phyloP scores from a whole-genome alignment of 1,140 invertebrate genomes.

The Lepidurus apus region DNA sequence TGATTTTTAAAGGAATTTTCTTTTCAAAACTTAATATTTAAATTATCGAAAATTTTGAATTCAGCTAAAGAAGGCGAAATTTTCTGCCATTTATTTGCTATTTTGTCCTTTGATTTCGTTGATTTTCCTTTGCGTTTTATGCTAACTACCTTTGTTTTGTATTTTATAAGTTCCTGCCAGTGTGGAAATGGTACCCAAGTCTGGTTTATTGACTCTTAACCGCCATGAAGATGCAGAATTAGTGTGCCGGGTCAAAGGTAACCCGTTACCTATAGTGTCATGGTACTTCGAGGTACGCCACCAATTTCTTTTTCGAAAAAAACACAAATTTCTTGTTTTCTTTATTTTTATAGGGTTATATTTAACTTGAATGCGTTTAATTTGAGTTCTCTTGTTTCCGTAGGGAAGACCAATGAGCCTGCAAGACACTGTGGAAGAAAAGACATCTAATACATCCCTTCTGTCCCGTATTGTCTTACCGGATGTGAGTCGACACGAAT shows the following conservation, averaged over 20 bases:
- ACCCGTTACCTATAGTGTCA: conserved; percentile 16
- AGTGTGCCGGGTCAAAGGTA: conserved; percentile 7
- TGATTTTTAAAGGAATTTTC: neutral
- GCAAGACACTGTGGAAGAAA: conserved; percentile 10
- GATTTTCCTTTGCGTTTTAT: neutral
- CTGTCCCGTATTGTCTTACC: conserved; percentile 14
- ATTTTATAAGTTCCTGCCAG: conserved; percentile 14
- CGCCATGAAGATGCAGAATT: conserved; percentile 15
- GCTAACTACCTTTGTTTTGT: neutral
- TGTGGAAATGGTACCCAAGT: conserved; percentile 23
- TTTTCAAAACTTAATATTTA: neutral
- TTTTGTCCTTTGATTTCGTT: neutral
- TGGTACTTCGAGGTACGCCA: conserved; percentile 25
- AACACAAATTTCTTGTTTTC: neutral
- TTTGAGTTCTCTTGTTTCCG: neutral
- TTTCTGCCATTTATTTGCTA: neutral
- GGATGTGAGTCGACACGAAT: conserved; percentile 8
- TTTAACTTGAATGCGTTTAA: neutral
- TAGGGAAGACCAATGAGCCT: neutral
- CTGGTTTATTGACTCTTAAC: neutral
- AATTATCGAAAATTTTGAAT: neutral
- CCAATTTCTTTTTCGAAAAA: neutral
- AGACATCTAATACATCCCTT: neutral
- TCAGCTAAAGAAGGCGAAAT: neutral
- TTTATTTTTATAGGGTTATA: neutral